Conservation (phyloP, 2,888 invertebrate genomes). For the Elaeidobius kamerunicus region DNA sequence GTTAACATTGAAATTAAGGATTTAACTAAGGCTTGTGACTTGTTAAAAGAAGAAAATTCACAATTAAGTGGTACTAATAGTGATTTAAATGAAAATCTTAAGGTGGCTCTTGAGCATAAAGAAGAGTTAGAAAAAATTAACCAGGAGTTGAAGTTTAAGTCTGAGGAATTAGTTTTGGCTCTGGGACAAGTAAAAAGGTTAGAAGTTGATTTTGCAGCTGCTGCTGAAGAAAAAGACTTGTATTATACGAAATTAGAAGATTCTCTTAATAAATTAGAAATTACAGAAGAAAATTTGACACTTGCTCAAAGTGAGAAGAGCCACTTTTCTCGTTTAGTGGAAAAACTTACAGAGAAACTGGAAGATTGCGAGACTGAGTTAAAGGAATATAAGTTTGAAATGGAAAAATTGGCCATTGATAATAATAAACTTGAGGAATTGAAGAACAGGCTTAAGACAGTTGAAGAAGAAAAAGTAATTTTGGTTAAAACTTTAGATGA, state of each 20-base stretch:
- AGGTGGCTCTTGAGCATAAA: no score
- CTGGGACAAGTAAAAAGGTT: not conserved
- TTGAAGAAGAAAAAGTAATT: slow-evolving; percentile 10
- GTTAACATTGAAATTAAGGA: no score
- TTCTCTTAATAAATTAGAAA: slow-evolving; percentile 4
- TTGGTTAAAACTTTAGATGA: slow-evolving; percentile 12
- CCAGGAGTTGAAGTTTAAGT: slow-evolving; percentile 7
- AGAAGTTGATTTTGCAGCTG: not conserved
- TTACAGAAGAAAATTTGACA: slow-evolving; percentile 14
- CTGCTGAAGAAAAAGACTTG: slow-evolving; percentile 6
- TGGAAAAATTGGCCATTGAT: no score
- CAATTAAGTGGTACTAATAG: not conserved
- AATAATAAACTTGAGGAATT: slow-evolving; percentile 6
- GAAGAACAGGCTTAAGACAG: not conserved
- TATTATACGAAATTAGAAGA: slow-evolving; percentile 16
- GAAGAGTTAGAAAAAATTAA: no score
- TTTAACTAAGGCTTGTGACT: no score
- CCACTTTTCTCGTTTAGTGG: slow-evolving; percentile 9
- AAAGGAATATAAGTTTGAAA: no score
- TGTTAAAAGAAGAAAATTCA: no score
- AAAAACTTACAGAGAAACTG: slow-evolving; percentile 2
- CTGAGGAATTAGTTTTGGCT: not conserved
- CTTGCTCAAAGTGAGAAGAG: slow-evolving; percentile 5
- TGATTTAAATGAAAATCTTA: not conserved
- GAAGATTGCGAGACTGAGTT: slow-evolving; percentile 1